Percentiles rank a stretch among this genome's conserved stretches.
Evolutionary conservation across 2,888 invertebrate species (phyloP).

Genomic region (Mamestra brassicae): DNA sequence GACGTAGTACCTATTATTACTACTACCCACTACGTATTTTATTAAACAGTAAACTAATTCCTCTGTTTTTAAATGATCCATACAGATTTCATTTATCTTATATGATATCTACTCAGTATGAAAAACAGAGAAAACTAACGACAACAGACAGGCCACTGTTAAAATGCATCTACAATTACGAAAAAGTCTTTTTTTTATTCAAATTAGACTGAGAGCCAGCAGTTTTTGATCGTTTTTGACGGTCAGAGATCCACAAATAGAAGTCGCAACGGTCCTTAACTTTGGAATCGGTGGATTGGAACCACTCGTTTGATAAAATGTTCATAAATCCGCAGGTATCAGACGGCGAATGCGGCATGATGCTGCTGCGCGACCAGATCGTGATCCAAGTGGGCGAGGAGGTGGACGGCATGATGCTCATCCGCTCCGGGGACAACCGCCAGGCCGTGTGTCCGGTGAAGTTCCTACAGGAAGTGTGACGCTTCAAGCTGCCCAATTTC

Average conservation of each 20-base stretch:
- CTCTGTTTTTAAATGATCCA: background rate
- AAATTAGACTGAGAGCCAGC: too few relatives aligned
- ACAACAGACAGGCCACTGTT: too few relatives aligned
- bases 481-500: constrained; percentile 86
- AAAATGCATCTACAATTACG: too few relatives aligned
- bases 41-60: background rate
- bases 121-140: too few relatives aligned
- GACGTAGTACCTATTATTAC: background rate
- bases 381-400: constrained; percentile 98
- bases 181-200: too few relatives aligned
- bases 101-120: too few relatives aligned
- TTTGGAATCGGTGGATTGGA: background rate
- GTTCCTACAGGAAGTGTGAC: constrained; percentile 98
- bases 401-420: constrained; percentile 98
- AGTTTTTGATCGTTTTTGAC: too few relatives aligned
- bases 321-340: constrained; percentile 93
- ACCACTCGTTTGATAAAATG: background rate
- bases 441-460: constrained; percentile 98
- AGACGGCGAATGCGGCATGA: constrained; percentile 95
- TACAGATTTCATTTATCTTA: too few relatives aligned
- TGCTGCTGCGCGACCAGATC: constrained; percentile 97
- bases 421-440: constrained; percentile 97
- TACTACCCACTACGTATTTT: background rate
- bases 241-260: background rate
- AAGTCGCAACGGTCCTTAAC: background rate